Evolutionary conservation across 2,113 vertebrate genomes (phyloP).

Genomic region (Crypturellus undulatus): DNA sequence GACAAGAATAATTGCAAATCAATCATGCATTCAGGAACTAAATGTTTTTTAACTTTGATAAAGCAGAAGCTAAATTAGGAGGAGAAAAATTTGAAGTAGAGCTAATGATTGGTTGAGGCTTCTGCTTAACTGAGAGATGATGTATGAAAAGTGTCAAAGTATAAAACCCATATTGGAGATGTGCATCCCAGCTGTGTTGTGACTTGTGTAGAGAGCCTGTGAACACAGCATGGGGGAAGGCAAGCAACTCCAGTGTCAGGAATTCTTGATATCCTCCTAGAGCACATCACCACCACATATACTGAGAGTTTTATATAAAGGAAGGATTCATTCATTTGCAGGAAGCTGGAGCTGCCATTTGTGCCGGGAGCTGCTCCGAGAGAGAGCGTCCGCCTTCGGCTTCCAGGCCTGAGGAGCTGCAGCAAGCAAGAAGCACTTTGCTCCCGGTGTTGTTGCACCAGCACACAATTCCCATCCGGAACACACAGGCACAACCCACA

Average conservation of each 20-base stretch:
- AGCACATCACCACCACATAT: neutral
- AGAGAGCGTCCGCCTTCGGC: constrained; percentile 91
- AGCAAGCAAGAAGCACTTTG: constrained; percentile 52
- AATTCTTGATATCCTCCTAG: neutral
- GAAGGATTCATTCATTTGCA: constrained; percentile 71
- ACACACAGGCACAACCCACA: constrained; percentile 55
- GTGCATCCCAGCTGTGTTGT: neutral
- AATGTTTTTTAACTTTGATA: constrained; percentile 16
- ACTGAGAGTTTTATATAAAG: constrained; percentile 2
- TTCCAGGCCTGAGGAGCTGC: constrained; percentile 79
- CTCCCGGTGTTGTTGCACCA: constrained; percentile 61
- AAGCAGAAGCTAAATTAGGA: constrained; percentile 14
- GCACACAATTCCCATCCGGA: constrained; percentile 55
- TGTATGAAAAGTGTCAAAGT: neutral
- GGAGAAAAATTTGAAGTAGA: neutral
- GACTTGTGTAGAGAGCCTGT: neutral
- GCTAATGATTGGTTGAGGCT: constrained; percentile 16
- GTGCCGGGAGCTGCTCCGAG: constrained; percentile 93
- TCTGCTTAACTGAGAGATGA: neutral
- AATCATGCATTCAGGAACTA: neutral
- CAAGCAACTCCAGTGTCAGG: neutral
- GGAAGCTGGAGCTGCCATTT: constrained; percentile 99
- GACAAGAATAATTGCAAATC: constrained; percentile 46
- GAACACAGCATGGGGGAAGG: neutral
- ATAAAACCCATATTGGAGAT: neutral